Evolutionary conservation across 2,797 vertebrate species (phyloP), one percentile per base, ranked within the genome.

Genomic region (Thalassophryne amazonica): DNA sequence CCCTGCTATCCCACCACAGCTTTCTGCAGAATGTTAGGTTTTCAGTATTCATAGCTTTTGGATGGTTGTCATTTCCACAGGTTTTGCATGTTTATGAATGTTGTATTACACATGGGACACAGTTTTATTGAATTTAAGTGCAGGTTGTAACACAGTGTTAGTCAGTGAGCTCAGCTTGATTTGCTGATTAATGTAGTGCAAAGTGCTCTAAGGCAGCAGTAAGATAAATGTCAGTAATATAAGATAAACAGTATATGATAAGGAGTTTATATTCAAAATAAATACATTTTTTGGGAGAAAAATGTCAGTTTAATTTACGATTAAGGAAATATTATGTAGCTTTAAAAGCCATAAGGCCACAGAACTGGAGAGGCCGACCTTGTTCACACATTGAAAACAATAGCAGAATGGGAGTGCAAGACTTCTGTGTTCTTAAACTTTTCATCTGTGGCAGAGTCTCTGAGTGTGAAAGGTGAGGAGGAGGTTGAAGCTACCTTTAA

Each of bases 1-100:
- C 60, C 63, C 66, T 52, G 45, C 46, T 60, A 56, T 22, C 62
- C 43, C 59, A 48, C 45, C 21, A 11, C 31, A 39, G 36, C 41
- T 62, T 32, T 37, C 59, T 61, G 46, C 36, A 64, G 70, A 79
- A 73, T 62, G 19, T 35, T 7, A 19, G 51, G 39, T 65, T 64
- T 72, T 87, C 65, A 67, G 84, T 85, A 88, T 88, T 87, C 84
- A 88, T 88, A 57, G 69, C 24, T 84, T 88, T 87, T 80, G 47
- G 63, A 84, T 84, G 38, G 77, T 65, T 79, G 65, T 70, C 22
- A 82, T 86, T 78, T 77, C 45, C 49, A 18, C 56, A 66, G 35
- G 68, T 76, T 73, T 79, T 78, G 64, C 73, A 80, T 85, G 76
- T 83, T 76, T 69, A 72, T 74, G 74, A 80, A 73, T 39, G 19